phyloP scores from a whole-genome alignment of 1,140 invertebrate species.

The Lasioglossum albipes region DNA sequence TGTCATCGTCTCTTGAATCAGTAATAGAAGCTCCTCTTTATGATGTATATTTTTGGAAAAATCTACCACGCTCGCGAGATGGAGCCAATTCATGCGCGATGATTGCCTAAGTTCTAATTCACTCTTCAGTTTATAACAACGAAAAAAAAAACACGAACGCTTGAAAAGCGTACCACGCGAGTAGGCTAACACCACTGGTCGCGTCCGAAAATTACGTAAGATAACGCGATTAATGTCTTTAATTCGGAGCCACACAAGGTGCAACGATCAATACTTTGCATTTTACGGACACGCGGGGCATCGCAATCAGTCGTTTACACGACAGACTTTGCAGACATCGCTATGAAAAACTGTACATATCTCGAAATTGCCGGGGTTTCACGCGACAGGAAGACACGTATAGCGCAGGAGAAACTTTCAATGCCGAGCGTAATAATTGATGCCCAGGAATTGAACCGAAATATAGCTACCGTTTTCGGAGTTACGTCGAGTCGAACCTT shows the following conservation, averaged over 20 bases:
- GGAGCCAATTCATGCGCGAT: no score
- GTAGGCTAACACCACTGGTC: background rate
- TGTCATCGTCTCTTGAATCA: no score
- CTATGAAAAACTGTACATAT: no score
- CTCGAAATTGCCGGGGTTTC: background rate
- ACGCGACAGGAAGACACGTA: background rate
- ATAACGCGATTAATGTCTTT: slow-evolving; percentile 11
- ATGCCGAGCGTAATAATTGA: background rate
- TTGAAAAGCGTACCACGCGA: no score
- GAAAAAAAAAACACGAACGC: no score
- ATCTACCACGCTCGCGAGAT: no score
- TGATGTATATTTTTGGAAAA: no score
- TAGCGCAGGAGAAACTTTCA: background rate
- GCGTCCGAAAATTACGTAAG: slow-evolving; percentile 24
- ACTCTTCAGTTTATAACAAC: no score
- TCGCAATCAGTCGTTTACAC: background rate
- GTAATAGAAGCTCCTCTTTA: no score
- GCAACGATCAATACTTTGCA: slow-evolving; percentile 34
- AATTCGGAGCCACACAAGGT: slow-evolving; percentile 10
- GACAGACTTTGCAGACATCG: background rate
- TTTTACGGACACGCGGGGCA: slow-evolving; percentile 1
- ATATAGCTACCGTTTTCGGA: background rate
- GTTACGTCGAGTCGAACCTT: background rate
- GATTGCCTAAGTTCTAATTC: no score
- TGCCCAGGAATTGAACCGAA: no score